phyloP scores from a whole-genome alignment of 1,140 invertebrate genomes.

The Nephila pilipes region DNA sequence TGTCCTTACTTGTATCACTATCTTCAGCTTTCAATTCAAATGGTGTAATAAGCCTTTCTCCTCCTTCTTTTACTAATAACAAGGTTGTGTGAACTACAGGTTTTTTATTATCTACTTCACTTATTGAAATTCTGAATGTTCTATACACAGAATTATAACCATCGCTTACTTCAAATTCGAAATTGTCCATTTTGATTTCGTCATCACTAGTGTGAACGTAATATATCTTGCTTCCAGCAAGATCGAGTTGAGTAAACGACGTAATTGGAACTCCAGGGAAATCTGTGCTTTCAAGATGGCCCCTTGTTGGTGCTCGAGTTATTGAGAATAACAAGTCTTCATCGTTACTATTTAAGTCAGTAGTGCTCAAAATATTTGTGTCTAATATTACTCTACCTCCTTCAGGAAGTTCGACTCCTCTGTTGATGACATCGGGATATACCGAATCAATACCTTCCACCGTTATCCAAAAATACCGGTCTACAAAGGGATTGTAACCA shows the following conservation, averaged over 20 bases:
- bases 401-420: slow-evolving; percentile 81
- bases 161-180: slow-evolving; percentile 82
- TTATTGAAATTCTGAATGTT: slow-evolving; percentile 82
- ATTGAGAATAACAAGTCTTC: slow-evolving; percentile 80
- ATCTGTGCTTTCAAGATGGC: slow-evolving; percentile 81
- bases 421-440: slow-evolving; percentile 80
- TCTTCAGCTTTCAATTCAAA: slow-evolving; percentile 82
- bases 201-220: slow-evolving; percentile 81
- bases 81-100: slow-evolving; percentile 81
- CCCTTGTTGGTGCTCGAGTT: slow-evolving; percentile 81
- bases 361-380: slow-evolving; percentile 81
- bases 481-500: slow-evolving; percentile 81
- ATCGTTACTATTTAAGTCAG: slow-evolving; percentile 81
- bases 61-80: slow-evolving; percentile 81
- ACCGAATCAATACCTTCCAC: slow-evolving; percentile 81
- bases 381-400: slow-evolving; percentile 80
- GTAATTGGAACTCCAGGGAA: slow-evolving; percentile 80
- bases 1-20: slow-evolving; percentile 80
- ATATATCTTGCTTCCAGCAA: slow-evolving; percentile 81
- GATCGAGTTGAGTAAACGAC: slow-evolving; percentile 81
- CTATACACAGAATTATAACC: slow-evolving; percentile 81
- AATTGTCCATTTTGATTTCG: slow-evolving; percentile 82
- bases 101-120: slow-evolving; percentile 82
- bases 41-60: slow-evolving; percentile 81
- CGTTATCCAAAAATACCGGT: slow-evolving; percentile 81